These are phyloP conservation scores for Eidolon helvum DNA, from an alignment of 2,113 vertebrate genomes.

Conservation along the genomic window DNA sequence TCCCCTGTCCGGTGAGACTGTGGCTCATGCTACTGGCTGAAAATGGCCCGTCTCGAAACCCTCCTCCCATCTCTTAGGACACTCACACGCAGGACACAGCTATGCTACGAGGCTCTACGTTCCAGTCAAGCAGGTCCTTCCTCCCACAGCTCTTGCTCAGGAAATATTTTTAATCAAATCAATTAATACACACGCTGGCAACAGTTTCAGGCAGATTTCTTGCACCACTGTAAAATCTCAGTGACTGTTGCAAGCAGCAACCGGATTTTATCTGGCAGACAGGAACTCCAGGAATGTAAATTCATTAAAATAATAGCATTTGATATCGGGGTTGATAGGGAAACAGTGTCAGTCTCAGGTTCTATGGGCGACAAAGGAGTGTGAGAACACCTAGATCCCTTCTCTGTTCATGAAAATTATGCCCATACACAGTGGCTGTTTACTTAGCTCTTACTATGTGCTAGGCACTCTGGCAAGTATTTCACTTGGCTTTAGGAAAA, in stretches of 20 bases:
- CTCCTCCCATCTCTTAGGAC: background rate
- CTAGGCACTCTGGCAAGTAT: background rate
- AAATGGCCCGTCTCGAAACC: background rate
- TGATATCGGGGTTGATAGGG: background rate
- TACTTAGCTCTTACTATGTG: background rate
- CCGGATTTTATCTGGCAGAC: background rate
- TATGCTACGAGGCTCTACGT: background rate
- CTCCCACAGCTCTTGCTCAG: background rate
- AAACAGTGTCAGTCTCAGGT: background rate
- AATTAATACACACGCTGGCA: background rate
- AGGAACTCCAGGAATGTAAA: background rate
- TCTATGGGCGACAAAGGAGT: background rate
- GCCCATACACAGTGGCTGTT: background rate
- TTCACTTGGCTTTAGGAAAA: background rate
- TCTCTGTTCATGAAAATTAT: background rate
- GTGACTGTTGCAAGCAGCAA: background rate
- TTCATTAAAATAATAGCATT: slow-evolving; percentile 27
- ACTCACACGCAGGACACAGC: background rate
- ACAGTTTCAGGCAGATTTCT: background rate
- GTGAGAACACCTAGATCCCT: background rate
- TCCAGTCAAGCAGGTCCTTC: background rate
- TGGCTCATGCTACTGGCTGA: background rate
- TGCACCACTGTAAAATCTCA: background rate
- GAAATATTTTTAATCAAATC: background rate
- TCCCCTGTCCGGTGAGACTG: too few relatives aligned